Base-by-base conservation (phyloP, 2,113 vertebrate species). In the Zingel zingel region DNA sequence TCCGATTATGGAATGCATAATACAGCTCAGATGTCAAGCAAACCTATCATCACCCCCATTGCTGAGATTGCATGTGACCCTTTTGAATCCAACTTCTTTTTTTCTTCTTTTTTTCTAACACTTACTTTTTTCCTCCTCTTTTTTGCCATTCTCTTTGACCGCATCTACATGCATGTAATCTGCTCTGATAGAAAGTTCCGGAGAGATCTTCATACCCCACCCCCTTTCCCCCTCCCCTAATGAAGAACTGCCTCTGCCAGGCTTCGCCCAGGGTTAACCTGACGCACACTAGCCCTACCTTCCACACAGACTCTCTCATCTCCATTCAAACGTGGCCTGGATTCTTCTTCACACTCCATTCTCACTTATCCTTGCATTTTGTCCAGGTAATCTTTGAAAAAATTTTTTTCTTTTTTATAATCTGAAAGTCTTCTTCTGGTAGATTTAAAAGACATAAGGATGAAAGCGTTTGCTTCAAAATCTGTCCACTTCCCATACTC, bases 381-480 rank as follows among this genome's bases (percentile, higher is more conserved):
- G 74, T 84, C 77, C 82, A 72, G 83, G 68, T 86, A 84, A 89
- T 91, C 90, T 92, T 80, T 87, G 82, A 62, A 3, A 36, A 3
- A 48, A 19, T 43, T 27, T 47, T 16, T 62, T 77, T 83, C 87
- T 90, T 77, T 83, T 88, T 90, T 80, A n/a, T 77, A 88, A 93
- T 93, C 90, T 91, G 85, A 88, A 89, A 86, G 79, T 92, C 84
- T 69, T 89, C 85, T 77, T 73, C 81, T 80, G 84, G 70, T 85
- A 93, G 91, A 91, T 92, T 91, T 90, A 81, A 86, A 88, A 88
- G 89, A 93, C 91, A 92, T 61, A 86, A 80, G 91, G 92, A 92
- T 94, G 93, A 94, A 94, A 94, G 93, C 71, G 86, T 62, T 70
- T 80, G 82, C 64, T 74, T 78, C 58, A 47, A 73, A 79, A 93